Percentiles rank a stretch among this genome's conserved stretches.
Conservation (phyloP, 1,140 invertebrate genomes). For the Trichomalopsis sarcophagae region DNA sequence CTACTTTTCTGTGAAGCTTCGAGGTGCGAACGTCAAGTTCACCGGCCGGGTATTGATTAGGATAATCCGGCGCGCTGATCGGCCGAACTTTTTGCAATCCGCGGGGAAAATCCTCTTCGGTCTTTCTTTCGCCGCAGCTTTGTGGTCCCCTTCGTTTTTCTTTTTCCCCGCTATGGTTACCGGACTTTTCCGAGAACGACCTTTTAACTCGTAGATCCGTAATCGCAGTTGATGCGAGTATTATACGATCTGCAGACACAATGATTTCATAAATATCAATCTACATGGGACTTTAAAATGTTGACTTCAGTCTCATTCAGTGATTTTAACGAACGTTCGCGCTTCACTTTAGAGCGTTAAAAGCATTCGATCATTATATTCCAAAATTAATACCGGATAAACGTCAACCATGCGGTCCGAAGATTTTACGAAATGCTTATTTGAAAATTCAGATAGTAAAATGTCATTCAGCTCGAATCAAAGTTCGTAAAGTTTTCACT, state of each 20-base stretch:
- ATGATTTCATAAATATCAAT: no score
- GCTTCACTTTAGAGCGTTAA: no score
- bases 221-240: background rate
- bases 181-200: background rate
- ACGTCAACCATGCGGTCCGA: no score
- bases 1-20: background rate
- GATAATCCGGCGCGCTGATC: conserved; percentile 17
- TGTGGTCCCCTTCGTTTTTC: no score
- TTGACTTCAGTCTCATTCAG: no score
- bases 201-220: background rate
- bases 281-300: no score
- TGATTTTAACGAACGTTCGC: no score
- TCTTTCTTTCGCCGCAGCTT: background rate
- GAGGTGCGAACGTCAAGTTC: background rate
- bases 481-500: background rate
- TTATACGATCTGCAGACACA: no score
- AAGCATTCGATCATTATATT: no score
- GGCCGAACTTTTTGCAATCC: conserved; percentile 25
- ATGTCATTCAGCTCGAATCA: background rate
- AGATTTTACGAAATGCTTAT: no score
- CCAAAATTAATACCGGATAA: no score
- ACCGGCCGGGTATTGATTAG: conserved; percentile 22
- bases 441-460: no score
- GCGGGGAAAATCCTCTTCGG: background rate
- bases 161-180: background rate